Conservation (phyloP, 64 coral and sea anemone species). For the Acropora yongei region DNA sequence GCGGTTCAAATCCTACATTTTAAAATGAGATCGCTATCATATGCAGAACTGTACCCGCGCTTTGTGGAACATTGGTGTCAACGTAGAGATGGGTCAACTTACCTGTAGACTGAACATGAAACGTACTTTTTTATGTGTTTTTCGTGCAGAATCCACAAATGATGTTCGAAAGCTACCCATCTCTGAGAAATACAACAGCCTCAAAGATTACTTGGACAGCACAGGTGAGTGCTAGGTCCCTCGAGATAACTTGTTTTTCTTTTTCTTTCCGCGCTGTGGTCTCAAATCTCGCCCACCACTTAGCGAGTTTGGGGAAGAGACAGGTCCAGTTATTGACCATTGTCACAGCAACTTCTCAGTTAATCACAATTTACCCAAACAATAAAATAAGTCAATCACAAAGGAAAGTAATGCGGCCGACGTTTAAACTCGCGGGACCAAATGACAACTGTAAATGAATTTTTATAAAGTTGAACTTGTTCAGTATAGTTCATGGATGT, state of each 20-base stretch:
- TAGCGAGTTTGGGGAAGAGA: too few species aligned
- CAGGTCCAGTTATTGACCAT: too few species aligned
- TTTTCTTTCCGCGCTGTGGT: too few species aligned
- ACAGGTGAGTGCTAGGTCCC: slow-evolving; percentile 53
- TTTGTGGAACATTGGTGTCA: too few species aligned
- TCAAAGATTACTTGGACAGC: slow-evolving; percentile 77
- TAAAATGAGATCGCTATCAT: too few species aligned
- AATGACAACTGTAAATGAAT: too few species aligned
- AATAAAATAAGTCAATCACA: background rate
- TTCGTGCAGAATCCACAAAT: slow-evolving; percentile 59
- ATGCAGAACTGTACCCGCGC: too few species aligned
- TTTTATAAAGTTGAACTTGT: background rate
- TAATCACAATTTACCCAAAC: background rate
- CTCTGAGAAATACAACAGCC: slow-evolving; percentile 77
- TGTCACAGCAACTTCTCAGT: background rate
- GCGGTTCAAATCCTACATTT: too few species aligned
- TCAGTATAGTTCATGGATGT: background rate
- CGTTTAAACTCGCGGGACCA: background rate
- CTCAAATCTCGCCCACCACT: too few species aligned
- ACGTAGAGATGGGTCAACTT: background rate
- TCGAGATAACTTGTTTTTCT: background rate
- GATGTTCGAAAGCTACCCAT: slow-evolving; percentile 57
- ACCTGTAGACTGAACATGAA: too few species aligned
- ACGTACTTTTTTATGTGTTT: background rate
- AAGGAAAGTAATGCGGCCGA: background rate